phyloP scores from a whole-genome alignment of 2,888 invertebrate genomes.

The Scelioninae gen. 1 region DNA sequence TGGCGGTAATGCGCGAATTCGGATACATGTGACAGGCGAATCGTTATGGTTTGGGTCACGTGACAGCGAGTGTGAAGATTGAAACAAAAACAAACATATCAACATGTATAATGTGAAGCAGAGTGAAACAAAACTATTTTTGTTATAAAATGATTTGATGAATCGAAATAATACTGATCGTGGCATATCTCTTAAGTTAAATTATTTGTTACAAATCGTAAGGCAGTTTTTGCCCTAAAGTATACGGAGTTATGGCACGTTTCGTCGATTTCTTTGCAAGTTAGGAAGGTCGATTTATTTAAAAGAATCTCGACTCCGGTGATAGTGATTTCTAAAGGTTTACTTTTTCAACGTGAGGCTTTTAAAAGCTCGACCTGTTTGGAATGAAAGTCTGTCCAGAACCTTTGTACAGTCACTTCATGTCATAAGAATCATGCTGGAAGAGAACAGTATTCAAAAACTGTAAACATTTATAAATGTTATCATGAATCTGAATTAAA shows the following conservation, averaged over 20 bases:
- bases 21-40: conserved; percentile 2
- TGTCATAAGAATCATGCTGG: background rate
- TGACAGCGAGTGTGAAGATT: too few relatives aligned
- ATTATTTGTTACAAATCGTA: conserved; percentile 25
- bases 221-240: too few relatives aligned
- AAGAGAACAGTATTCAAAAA: too few relatives aligned
- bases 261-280: background rate
- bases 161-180: background rate
- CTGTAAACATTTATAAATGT: background rate
- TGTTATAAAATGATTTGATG: conserved; percentile 32
- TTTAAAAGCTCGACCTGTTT: conserved; percentile 20
- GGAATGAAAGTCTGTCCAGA: conserved; percentile 15
- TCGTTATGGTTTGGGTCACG: conserved; percentile 9
- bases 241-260: too few relatives aligned
- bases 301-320: conserved; percentile 34
- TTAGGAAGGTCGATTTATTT: conserved; percentile 23
- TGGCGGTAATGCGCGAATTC: conserved; percentile 34
- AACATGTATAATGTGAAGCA: conserved; percentile 13
- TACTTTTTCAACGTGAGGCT: conserved; percentile 7
- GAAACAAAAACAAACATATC: conserved; percentile 40
- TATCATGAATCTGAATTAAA: background rate
- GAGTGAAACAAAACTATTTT: conserved; percentile 35
- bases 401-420: conserved; percentile 26
- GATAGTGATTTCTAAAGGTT: conserved; percentile 18
- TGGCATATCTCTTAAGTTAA: conserved; percentile 25